Percentiles rank a stretch among this genome's conserved stretches.
Conservation (phyloP, 2,888 invertebrate species). For the Sceliomorpha sp. region DNA sequence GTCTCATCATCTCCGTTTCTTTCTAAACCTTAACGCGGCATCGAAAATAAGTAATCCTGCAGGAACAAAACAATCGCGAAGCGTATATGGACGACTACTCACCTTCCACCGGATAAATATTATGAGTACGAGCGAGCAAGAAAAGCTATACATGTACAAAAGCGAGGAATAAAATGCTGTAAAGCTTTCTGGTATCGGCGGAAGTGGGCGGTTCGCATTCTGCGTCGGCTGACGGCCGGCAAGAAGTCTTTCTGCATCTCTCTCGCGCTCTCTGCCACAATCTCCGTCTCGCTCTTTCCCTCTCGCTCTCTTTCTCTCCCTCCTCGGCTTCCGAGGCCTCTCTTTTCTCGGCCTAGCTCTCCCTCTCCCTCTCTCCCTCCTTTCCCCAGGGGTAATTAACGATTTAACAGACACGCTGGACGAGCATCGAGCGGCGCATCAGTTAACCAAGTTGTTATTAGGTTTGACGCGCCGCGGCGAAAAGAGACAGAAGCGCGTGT, state of each 20-base stretch:
- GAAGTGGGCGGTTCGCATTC: slow-evolving; percentile 76
- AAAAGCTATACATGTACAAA: slow-evolving; percentile 39
- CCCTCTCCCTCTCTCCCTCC: slow-evolving; percentile 2
- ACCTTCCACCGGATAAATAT: background rate
- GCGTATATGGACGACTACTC: too few relatives aligned
- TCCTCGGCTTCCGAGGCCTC: too few relatives aligned
- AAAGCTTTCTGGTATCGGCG: slow-evolving; percentile 63
- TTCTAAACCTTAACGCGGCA: too few relatives aligned
- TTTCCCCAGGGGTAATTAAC: slow-evolving; percentile 68
- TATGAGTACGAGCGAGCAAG: slow-evolving; percentile 20
- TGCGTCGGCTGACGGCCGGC: slow-evolving; percentile 56
- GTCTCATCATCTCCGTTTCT: too few relatives aligned
- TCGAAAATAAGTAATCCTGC: too few relatives aligned
- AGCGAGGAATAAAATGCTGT: slow-evolving; percentile 44
- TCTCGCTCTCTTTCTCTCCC: slow-evolving; percentile 17
- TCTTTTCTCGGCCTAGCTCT: background rate
- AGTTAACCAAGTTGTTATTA: slow-evolving; percentile 73
- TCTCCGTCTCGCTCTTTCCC: slow-evolving; percentile 23
- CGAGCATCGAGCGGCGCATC: slow-evolving; percentile 65
- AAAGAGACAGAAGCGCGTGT: slow-evolving; percentile 10
- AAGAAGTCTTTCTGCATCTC: slow-evolving; percentile 61
- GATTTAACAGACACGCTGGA: slow-evolving; percentile 74
- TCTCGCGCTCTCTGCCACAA: slow-evolving; percentile 36
- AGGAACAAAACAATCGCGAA: too few relatives aligned
- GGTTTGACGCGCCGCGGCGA: slow-evolving; percentile 49